Base-by-base conservation (phyloP, 2,797 vertebrate species). In the Malacoctenus gilli region DNA sequence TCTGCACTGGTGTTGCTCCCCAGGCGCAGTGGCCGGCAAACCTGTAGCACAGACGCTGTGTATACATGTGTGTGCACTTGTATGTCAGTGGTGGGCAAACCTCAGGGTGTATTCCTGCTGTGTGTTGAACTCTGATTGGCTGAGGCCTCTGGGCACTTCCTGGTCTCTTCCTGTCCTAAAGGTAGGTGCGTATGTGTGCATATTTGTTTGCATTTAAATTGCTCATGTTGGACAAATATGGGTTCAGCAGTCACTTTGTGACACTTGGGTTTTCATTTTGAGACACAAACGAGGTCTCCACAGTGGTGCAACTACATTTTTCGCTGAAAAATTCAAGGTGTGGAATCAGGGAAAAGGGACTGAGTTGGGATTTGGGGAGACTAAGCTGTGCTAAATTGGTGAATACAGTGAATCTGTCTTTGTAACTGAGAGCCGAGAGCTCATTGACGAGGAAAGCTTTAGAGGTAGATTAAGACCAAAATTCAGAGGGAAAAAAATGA, bases 1-100 rank as follows among this genome's bases (percentile, higher is more conserved):
- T 87, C 80, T 77, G 67, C 65, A 72, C 79, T 82, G 84, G 79
- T 80, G 73, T 63, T 64, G 54, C 63, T 86, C 86, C 80, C 83
- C 23, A 55, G 81, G 66, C 46, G 30, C 50, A 58, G 68, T 68
- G 69, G 80, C 68, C 80, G 65, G 66, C 30, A 75, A 75, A 74
- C 67, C 61, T 84, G 77, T 72, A 80, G 68, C 20, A 37, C 18
- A 30, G 28, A 18, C 7, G 46, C 16, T 69, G 21, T 31, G 36
- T 38, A 11, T n/a, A 23, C n/a, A 14, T 22, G 23, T 28, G 37
- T 50, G 23, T 40, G 13, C 37, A 44, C 11, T 15, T 49, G 43
- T 39, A 14, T 56, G 41, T 49, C 30, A 50, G 63, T 69, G 70
- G 54, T 68, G 77, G 73, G 80, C 46, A 66, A 55, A 68, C 73